Percentiles rank a stretch among this genome's conserved stretches.
Conservation (phyloP, 1,140 invertebrate species). For the Colletes latitarsis region DNA sequence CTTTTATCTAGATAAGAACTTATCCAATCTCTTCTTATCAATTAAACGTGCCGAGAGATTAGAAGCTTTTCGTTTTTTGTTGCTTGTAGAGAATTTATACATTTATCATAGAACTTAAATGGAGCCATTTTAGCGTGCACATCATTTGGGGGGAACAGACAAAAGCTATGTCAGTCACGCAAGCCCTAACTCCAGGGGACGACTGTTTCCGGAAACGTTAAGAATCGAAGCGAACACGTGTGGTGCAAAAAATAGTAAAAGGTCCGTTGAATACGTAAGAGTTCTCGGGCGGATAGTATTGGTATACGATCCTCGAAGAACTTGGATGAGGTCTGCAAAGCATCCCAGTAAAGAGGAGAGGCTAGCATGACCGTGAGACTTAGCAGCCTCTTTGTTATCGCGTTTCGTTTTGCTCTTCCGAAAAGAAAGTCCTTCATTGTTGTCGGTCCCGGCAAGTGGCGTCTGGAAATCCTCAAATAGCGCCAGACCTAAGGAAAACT, state of each 20-base stretch:
- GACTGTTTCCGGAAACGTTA: not conserved
- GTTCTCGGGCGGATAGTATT: constrained; percentile 8
- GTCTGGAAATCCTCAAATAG: constrained; percentile 54
- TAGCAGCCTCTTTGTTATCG: constrained; percentile 34
- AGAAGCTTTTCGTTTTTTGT: too few species aligned
- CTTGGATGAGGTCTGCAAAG: constrained; percentile 26
- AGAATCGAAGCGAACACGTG: not conserved
- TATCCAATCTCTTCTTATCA: too few species aligned
- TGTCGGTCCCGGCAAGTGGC: constrained; percentile 26
- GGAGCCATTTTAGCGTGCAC: not conserved
- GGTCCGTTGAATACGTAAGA: not conserved
- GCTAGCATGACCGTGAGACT: constrained; percentile 12
- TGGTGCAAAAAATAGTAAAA: not conserved
- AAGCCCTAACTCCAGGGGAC: not conserved
- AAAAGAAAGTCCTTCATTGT: constrained; percentile 44
- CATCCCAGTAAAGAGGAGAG: constrained; percentile 16
- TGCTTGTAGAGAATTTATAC: too few species aligned
- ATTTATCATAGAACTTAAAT: too few species aligned
- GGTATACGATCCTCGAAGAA: not conserved
- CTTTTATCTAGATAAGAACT: too few species aligned
- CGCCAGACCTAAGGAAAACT: constrained; percentile 10
- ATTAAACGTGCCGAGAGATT: too few species aligned
- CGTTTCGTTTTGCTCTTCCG: constrained; percentile 18
- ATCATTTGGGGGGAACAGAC: not conserved
- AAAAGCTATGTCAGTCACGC: not conserved